Evolutionary conservation across 1,140 invertebrate genomes (phyloP), one percentile per base, ranked within the genome.

Genomic region (Drosophila micromelanica): DNA sequence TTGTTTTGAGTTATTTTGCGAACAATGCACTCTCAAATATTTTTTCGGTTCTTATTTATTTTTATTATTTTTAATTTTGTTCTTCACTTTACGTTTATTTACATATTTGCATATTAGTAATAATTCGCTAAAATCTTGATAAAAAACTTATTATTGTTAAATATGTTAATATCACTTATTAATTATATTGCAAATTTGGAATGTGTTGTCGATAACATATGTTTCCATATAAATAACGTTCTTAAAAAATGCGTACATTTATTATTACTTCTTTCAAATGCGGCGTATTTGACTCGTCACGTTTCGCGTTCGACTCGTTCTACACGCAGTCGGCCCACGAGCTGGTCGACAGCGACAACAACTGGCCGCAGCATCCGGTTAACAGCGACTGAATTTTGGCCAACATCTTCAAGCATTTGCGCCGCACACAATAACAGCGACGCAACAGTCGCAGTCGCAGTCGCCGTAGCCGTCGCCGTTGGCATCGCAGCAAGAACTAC

Each of bases 321-420:
- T 63, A 42, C 40, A 23, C 42, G 49, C 42, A 43, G 23, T 46
- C 59, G 45, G 55, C 38, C 46, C 56, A 60, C 71, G 64, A 55
- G 63, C 40, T 63, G 46, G 70, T 35, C 61, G 65, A 80, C 51
- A 72, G 56, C 75, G 52, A 86, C 77, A 79, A 65, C 68, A 81
- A 81, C 76, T 78, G 82, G 70, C 70, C 74, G 74, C 81, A 85
- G 81, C 81, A 87, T 85, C 81, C 81, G 82, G 15, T 48, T 73
- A 73, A 73, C 70, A 87, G 59, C 69, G 65, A 85, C 78, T 85
- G 70, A 71, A 59, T 70, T 86, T 85, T n/a, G 73, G 74, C 74
- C 30, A 17, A 85, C 51, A 63, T 67, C 59, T 61, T 57, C 35
- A 48, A 65, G 38, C 71, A 68, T 13, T 60, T 59, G 57, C 15